phyloP scores from a whole-genome alignment of 2,888 invertebrate species.

The Luperina nickerlii region DNA sequence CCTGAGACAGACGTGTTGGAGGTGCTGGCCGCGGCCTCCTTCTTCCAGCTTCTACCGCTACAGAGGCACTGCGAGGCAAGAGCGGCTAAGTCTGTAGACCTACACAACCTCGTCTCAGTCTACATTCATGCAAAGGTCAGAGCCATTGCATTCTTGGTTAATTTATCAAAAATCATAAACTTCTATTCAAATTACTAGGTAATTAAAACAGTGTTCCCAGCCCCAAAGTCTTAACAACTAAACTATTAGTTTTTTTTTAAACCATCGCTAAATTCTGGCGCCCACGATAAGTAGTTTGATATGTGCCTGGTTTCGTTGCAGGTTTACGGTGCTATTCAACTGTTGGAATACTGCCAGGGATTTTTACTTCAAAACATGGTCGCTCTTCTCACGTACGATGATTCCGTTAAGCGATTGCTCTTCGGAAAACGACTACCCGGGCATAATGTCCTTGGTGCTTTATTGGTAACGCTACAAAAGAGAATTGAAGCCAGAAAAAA shows the following conservation, averaged over 20 bases:
- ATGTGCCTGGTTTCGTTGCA: conserved; percentile 74
- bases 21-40: conserved; percentile 97
- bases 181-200: background rate
- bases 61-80: conserved; percentile 96
- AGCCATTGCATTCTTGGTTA: background rate
- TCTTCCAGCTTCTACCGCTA: conserved; percentile 96
- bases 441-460: conserved; percentile 96
- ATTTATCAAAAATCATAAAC: background rate
- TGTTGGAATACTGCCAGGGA: conserved; percentile 97
- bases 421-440: conserved; percentile 97
- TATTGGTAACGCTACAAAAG: conserved; percentile 94
- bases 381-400: conserved; percentile 97
- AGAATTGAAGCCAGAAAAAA: conserved; percentile 93
- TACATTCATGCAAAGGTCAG: conserved; percentile 97
- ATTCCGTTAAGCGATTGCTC: conserved; percentile 96
- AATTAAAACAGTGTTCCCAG: background rate
- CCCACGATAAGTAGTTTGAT: background rate
- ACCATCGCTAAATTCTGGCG: background rate
- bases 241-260: background rate
- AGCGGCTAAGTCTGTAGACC: conserved; percentile 95
- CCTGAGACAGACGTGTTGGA: conserved; percentile 95
- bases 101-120: conserved; percentile 97
- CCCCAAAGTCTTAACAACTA: background rate
- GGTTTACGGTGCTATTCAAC: conserved; percentile 96
- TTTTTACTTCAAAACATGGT: conserved; percentile 98